Evolutionary conservation across 1,140 invertebrate genomes (phyloP).

Genomic region (Heliconius melpomene): DNA sequence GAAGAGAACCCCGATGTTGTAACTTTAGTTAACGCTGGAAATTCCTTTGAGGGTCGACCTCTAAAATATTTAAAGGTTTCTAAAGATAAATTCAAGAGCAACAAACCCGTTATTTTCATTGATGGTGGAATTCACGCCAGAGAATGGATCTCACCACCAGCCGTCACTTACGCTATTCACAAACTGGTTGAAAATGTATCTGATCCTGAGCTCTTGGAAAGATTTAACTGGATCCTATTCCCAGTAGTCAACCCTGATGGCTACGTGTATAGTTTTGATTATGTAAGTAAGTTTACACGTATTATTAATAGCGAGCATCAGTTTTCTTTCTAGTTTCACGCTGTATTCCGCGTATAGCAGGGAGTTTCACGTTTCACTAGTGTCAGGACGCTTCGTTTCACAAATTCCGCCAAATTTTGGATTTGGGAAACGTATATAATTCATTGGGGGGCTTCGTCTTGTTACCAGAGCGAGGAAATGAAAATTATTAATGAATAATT

Average conservation of each 20-base stretch:
- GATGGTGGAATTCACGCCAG: conserved; percentile 79
- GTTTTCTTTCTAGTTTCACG: no score
- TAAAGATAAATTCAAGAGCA: conserved; percentile 76
- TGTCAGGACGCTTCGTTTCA: no score
- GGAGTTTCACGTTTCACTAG: no score
- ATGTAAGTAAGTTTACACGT: conserved; percentile 17
- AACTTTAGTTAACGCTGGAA: conserved; percentile 67
- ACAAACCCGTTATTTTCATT: conserved; percentile 53
- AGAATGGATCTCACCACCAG: conserved; percentile 83
- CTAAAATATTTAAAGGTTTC: conserved; percentile 82
- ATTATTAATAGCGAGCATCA: no score
- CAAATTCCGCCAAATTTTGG: no score
- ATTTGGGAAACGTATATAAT: no score
- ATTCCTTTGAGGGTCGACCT: conserved; percentile 77
- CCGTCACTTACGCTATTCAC: conserved; percentile 77
- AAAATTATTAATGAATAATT: no score
- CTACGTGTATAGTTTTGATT: conserved; percentile 62
- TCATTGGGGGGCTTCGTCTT: no score
- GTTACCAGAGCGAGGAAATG: no score
- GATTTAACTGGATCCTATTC: conserved; percentile 68
- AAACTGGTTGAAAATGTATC: conserved; percentile 73
- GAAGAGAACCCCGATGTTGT: conserved; percentile 66
- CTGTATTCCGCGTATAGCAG: no score
- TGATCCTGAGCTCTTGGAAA: conserved; percentile 70
- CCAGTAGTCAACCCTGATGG: conserved; percentile 82